Percentiles rank a stretch among this genome's conserved stretches.
These are phyloP conservation scores for Eciton burchellii DNA, from an alignment of 1,140 invertebrate genomes.

Conservation along the genomic window DNA sequence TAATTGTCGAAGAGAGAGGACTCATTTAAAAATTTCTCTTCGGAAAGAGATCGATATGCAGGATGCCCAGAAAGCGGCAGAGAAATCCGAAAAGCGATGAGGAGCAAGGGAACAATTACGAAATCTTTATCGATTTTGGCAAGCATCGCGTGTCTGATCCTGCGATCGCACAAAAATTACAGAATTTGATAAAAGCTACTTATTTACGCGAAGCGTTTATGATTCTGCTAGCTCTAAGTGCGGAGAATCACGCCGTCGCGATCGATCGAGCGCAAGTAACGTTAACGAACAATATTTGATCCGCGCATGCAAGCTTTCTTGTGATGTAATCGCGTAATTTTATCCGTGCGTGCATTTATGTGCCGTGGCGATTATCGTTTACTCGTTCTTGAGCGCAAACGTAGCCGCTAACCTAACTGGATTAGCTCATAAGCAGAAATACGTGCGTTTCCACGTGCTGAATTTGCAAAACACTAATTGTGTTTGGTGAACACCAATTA, in stretches of 20 bases:
- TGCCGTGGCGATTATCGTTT: conserved; percentile 2
- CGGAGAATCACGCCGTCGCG: neutral
- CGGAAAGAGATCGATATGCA: too few species aligned
- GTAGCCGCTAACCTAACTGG: neutral
- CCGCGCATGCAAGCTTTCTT: conserved; percentile 33
- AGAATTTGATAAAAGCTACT: neutral
- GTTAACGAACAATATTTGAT: conserved; percentile 33
- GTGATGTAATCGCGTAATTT: conserved; percentile 58
- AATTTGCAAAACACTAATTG: conserved; percentile 16
- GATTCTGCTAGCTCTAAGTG: neutral
- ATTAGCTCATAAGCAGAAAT: conserved; percentile 46
- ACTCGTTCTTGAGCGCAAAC: neutral
- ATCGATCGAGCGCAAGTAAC: neutral
- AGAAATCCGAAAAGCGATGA: too few species aligned
- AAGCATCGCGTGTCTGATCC: too few species aligned
- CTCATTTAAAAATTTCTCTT: neutral
- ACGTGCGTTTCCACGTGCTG: conserved; percentile 31
- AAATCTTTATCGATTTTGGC: too few species aligned
- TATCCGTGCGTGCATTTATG: neutral
- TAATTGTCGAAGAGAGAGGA: neutral
- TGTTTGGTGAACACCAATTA: conserved; percentile 12
- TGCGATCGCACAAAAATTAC: neutral
- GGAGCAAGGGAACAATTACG: too few species aligned
- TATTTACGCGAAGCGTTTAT: neutral
- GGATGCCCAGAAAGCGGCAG: too few species aligned